These are phyloP conservation scores for Aphis gossypii DNA, from an alignment of 1,140 invertebrate genomes.

Conservation along the genomic window DNA sequence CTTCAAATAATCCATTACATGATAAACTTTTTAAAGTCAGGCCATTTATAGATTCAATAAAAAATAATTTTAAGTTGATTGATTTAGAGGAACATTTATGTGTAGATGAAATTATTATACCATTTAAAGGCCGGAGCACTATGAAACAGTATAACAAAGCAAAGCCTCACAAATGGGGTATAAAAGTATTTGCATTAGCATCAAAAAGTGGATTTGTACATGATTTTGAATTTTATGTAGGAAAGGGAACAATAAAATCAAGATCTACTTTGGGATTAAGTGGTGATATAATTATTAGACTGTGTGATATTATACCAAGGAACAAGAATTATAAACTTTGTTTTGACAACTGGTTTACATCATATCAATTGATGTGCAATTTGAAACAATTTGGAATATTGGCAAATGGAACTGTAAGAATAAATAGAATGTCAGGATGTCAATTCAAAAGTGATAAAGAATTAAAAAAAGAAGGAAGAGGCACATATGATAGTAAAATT, in stretches of 20 bases:
- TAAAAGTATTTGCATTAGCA: no score
- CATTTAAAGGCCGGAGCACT: slow-evolving; percentile 60
- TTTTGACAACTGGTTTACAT: slow-evolving; percentile 60
- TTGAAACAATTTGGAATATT: slow-evolving; percentile 57
- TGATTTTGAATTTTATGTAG: no score
- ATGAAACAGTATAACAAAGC: slow-evolving; percentile 60
- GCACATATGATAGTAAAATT: slow-evolving; percentile 55
- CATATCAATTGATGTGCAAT: slow-evolving; percentile 50
- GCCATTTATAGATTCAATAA: slow-evolving; percentile 49
- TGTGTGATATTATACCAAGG: slow-evolving; percentile 44
- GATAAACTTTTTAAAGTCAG: slow-evolving; percentile 33
- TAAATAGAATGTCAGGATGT: slow-evolving; percentile 58
- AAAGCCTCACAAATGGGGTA: no score
- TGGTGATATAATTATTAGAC: slow-evolving; percentile 58
- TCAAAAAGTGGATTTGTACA: no score
- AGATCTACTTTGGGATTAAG: slow-evolving; percentile 51
- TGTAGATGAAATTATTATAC: slow-evolving; percentile 60
- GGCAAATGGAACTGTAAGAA: slow-evolving; percentile 58
- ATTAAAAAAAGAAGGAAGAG: slow-evolving; percentile 56
- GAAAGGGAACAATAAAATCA: no score
- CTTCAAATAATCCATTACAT: no score
- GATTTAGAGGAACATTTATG: slow-evolving; percentile 9
- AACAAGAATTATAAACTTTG: slow-evolving; percentile 59
- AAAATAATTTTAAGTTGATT: slow-evolving; percentile 58
- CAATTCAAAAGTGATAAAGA: slow-evolving; percentile 59